Base-by-base conservation (phyloP, 2,113 vertebrate species). In the Seriola dumerili region DNA sequence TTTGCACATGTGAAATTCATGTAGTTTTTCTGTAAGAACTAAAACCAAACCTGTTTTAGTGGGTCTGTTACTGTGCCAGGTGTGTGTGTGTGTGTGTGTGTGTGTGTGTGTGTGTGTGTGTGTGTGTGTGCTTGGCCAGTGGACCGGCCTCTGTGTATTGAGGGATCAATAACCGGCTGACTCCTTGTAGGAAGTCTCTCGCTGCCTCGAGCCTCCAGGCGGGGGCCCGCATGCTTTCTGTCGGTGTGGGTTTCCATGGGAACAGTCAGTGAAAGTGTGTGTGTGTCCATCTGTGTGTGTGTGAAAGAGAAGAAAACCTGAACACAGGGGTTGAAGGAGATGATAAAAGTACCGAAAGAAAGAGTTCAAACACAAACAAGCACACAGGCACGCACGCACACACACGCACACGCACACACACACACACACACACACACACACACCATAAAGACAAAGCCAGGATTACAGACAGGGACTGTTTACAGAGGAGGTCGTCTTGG, bases 181-280 rank as follows among this genome's bases (percentile, higher is more conserved):
- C 86, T 90, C 86, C 81, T 92, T 55, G 48, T 55, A 40, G 89
- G 89, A 89, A 90, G 86, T 88, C 89, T 91, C 81, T 82, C 4
- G 23, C 34, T 74, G 88, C 83, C 73, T 76, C 23, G 8, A 89
- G 91, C 91, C 79, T 89, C 67, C 76, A 91, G 85, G 88, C 89
- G 81, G 83, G 74, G 87, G 75, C 79, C 87, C 69, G 42, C 69
- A 57, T 91, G 89, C 89, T 91, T 91, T 91, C 81, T 87, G 85
- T 83, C 89, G 9, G 81, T 91, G 82, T 89, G 78, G 67, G 94
- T 94, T 94, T 89, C 94, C 91, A 94, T 94, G 93, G 94, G 88
- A 94, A 93, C 94, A 85, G 88, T 67, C 71, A 5, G 57, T 29
- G 52, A 69, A 59, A 69, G 25, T 52, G 78, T 76, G 48, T 72